A percentile compares a stretch with the other conserved stretches of the same genome.
These are phyloP conservation scores for Miichthys miiuy DNA, from an alignment of 2,797 vertebrate genomes.

Conservation along the genomic window DNA sequence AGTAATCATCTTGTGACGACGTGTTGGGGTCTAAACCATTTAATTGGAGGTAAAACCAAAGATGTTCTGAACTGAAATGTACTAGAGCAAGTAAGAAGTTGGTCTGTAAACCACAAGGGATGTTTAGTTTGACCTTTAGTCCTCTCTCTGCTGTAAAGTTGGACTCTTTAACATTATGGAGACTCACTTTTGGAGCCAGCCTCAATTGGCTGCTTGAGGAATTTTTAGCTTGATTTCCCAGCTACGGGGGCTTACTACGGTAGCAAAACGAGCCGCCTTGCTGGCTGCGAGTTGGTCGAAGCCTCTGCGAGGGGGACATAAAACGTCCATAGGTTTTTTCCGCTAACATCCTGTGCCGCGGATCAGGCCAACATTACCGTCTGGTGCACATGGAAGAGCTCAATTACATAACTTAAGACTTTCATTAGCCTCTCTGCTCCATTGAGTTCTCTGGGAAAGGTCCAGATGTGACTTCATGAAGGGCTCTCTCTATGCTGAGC, in stretches of 20 bases:
- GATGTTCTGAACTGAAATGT: not conserved
- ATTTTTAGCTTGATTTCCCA: too few species aligned
- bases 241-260: too few species aligned
- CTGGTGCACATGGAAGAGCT: constrained; percentile 80
- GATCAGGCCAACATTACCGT: constrained; percentile 69
- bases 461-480: constrained; percentile 85
- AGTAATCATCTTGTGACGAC: not conserved
- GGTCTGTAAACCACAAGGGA: not conserved
- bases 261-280: constrained; percentile 39
- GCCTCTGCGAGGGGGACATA: constrained; percentile 44
- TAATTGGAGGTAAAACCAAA: constrained; percentile 14
- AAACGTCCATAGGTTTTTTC: constrained; percentile 56
- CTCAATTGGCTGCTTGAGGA: too few species aligned
- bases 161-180: too few species aligned
- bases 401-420: constrained; percentile 84
- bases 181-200: too few species aligned
- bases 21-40: not conserved
- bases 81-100: not conserved
- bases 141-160: too few species aligned
- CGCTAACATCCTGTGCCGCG: constrained; percentile 62
- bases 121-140: not conserved
- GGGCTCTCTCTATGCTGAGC: constrained; percentile 75
- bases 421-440: constrained; percentile 80
- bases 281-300: constrained; percentile 15
- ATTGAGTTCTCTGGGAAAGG: constrained; percentile 79